These are phyloP conservation scores for Perizoma affinitatum DNA, from an alignment of 2,888 invertebrate genomes.

Conservation along the genomic window DNA sequence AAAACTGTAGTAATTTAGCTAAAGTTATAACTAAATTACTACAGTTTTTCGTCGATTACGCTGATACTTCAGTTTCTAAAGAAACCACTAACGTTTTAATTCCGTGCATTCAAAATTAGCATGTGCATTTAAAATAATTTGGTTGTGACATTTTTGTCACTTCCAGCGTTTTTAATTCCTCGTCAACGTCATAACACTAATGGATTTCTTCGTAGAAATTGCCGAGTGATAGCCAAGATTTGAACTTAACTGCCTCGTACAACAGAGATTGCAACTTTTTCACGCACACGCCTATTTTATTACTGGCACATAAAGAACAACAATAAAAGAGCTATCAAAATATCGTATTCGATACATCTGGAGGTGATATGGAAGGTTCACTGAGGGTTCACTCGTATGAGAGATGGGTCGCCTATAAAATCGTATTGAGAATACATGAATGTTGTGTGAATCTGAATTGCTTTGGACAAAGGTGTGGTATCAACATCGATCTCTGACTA, in stretches of 20 bases:
- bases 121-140: too few relatives aligned
- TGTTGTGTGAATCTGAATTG: conserved; percentile 7
- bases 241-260: conserved; percentile 46
- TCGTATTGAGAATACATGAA: conserved; percentile 6
- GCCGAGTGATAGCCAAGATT: conserved; percentile 55
- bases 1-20: too few relatives aligned
- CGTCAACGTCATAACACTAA: conserved; percentile 61
- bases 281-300: conserved; percentile 52
- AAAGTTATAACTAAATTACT: too few relatives aligned
- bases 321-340: conserved; percentile 53
- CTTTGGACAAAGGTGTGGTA: conserved; percentile 14
- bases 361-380: conserved; percentile 32
- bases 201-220: conserved; percentile 62
- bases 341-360: conserved; percentile 49
- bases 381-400: conserved; percentile 23
- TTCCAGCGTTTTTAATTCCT: conserved; percentile 42
- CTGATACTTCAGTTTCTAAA: too few relatives aligned
- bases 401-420: conserved; percentile 8
- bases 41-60: too few relatives aligned
- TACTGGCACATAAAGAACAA: conserved; percentile 49
- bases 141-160: background rate
- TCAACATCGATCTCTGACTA: too few relatives aligned
- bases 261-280: conserved; percentile 53
- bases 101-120: too few relatives aligned
- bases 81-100: too few relatives aligned